Base-by-base conservation (phyloP, 2,113 vertebrate species). In the Chunga burmeisteri region DNA sequence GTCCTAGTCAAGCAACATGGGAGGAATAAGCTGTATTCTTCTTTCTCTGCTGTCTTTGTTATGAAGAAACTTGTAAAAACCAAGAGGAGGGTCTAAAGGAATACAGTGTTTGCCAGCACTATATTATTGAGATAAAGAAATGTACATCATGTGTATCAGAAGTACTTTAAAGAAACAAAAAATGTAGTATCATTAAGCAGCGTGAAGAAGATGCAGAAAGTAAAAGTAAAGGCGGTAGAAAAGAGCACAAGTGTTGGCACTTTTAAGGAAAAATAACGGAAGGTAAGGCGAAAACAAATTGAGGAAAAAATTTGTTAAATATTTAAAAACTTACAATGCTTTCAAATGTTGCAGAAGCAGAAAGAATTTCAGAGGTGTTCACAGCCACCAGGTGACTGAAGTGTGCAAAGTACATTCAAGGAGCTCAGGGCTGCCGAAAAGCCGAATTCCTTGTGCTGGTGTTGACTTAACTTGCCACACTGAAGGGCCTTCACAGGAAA, bases 391-490 rank as follows among this genome's bases (percentile, higher is more conserved):
- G n/a, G 38, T 50, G 3, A 46, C 62, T 36, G 67, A 27, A 13
- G 36, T 8, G 30, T 56, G 40, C 19, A 19, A 47, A 25, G 62
- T 66, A 1, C 27, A 3, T 72, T 29, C 62, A 23, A 9, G 40
- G 56, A 46, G 38, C 19, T 3, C 5, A 46, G 30, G 59, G 29
- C 36, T 73, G 18, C 61, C 88, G 86, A 42, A 42, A 27, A 65
- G 30, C 61, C 21, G 15, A 15, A 19, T 36, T 91, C 42, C 56
- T 82, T 23, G 36, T 61, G 73, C 66, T 75, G 56, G 8, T 36
- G 23, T 21, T 75, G 71, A 4, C 50, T 79, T n/a, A 25, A 12
- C 26, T 86, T n/a, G 21, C 1, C 2, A 1, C 11, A 1, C 2
- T n/a, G 29, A 47, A 56, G 34, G 34, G 56, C 34, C 13, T 70